Evolutionary conservation across 2,797 vertebrate genomes (phyloP), one percentile per base, ranked within the genome.

Genomic region (Sebastes cheni): DNA sequence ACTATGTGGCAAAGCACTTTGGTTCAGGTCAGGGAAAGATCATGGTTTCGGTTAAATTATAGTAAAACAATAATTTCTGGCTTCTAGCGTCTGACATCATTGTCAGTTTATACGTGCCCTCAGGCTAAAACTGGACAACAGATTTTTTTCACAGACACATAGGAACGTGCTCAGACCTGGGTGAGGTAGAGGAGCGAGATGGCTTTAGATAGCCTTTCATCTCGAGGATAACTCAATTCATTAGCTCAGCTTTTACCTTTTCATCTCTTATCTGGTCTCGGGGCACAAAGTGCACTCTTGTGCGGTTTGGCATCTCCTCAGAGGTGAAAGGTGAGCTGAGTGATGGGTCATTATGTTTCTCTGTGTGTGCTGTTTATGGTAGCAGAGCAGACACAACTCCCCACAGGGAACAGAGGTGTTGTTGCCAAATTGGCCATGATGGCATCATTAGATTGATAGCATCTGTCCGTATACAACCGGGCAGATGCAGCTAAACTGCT

Each of bases 271-370:
- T 92, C 87, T 82, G 81, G 59, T 85, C 83, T 78, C 42, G 0
- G 79, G 87, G 77, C 77, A 90, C 88, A 84, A 88, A 87, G 81
- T 78, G 81, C 83, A 72, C 82, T 85, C 72, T 77, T 69, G 76
- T 86, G 82, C 54, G 72, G 77, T 76, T 90, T 82, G 86, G 77
- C 84, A 83, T 86, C 72, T 84, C 79, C 79, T 86, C 9, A 27
- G 85, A 85, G 79, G 86, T 88, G 90, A 91, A 87, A 93, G 85
- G 87, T 93, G 84, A 93, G 75, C 84, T 88, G 81, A 85, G 73
- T 79, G 85, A 91, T 75, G 84, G 87, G 30, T 84, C 80, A 79
- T 92, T 86, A 77, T 81, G 82, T 83, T 68, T 82, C 67, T 36
- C 59, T 58, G 68, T 67, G 78, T 39, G 78, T 39, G 82, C 71